Base-by-base conservation (phyloP, 2,888 invertebrate genomes). In the Leptopilina myrica region DNA sequence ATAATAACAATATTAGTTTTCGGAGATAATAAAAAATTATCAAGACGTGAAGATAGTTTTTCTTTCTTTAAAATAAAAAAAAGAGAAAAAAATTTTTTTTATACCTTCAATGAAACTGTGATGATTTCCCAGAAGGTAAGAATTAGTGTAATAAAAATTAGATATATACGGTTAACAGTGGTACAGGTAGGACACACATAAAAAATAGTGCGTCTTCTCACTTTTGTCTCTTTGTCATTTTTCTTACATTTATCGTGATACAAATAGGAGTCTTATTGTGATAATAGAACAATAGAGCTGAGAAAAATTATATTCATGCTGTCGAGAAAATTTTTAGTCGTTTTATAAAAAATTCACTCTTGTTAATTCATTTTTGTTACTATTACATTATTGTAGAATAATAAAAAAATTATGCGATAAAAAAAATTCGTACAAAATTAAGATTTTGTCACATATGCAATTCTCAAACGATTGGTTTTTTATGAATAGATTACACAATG, bases 101-200 rank as follows among this genome's bases (percentile, higher is more conserved):
- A 3, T 20, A 20, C n/a, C 20, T 62, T 62, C 9, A 62, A n/a
- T 20, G 20, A 20, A 62, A 20, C 8, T 9, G n/a, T 20, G 5
- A 62, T 62, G 15, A 62, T 62, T 62, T n/a, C n/a, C n/a, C 20
- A 62, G 62, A 62, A n/a, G n/a, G 26, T 69, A 53, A 12, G 0
- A 49, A 33, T 26, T 53, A 7, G n/a, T 53, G 12, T 69, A 5
- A 8, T 33, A 33, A 49, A 3, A 53, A 1, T n/a, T n/a, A n/a
- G 9, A 7, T 53, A 69, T 53, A 33, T 53, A 49, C n/a, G 69
- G 53, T 69, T 53, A n/a, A n/a, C n/a, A 69, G 53, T 53, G 26
- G 53, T 69, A 69, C 69, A 69, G n/a, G 67, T 67, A 33, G 69
- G 26, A n/a, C n/a, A 53, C 69, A 53, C 26, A 69, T 14, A 49